phyloP scores from a whole-genome alignment of 2,797 vertebrate species.

The Fratercula arctica region DNA sequence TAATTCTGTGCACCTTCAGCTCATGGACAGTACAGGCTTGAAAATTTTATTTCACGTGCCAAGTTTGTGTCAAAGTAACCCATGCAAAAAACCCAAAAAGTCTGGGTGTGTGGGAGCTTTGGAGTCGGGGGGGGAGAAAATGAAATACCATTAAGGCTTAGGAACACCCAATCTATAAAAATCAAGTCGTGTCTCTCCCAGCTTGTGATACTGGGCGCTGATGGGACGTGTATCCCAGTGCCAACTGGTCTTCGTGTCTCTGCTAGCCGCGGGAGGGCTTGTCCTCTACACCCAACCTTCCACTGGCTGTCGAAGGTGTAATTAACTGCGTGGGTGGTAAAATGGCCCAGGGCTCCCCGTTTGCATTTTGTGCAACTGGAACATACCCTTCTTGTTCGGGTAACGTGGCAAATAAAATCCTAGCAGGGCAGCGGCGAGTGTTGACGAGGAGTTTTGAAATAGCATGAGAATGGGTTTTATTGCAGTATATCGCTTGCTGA shows the following conservation, averaged over 20 bases:
- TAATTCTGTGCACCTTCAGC: constrained; percentile 34
- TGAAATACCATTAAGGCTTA: not conserved
- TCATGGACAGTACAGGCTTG: constrained; percentile 18
- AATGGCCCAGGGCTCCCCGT: constrained; percentile 55
- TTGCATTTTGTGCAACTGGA: constrained; percentile 64
- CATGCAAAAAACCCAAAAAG: constrained; percentile 14
- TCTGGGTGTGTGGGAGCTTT: not conserved
- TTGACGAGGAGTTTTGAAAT: constrained; percentile 60
- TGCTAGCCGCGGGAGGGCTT: constrained; percentile 53
- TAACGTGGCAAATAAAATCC: constrained; percentile 60
- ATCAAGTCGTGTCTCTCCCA: not conserved
- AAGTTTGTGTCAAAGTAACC: constrained; percentile 13
- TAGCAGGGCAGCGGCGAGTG: constrained; percentile 1
- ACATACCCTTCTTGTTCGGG: constrained; percentile 40
- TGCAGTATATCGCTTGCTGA: constrained; percentile 24
- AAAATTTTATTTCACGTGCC: constrained; percentile 28
- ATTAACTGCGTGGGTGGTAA: constrained; percentile 63
- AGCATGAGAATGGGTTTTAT: constrained; percentile 68
- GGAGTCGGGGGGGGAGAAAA: accelerated
- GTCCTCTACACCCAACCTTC: constrained; percentile 53
- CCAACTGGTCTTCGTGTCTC: constrained; percentile 58
- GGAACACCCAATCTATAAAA: not conserved
- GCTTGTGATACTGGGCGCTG: not conserved
- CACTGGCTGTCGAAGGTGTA: not conserved
- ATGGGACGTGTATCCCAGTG: not conserved